Evolutionary conservation across 2,113 vertebrate species (phyloP), one percentile per base, ranked within the genome.

Genomic region (Nannospalax galili): DNA sequence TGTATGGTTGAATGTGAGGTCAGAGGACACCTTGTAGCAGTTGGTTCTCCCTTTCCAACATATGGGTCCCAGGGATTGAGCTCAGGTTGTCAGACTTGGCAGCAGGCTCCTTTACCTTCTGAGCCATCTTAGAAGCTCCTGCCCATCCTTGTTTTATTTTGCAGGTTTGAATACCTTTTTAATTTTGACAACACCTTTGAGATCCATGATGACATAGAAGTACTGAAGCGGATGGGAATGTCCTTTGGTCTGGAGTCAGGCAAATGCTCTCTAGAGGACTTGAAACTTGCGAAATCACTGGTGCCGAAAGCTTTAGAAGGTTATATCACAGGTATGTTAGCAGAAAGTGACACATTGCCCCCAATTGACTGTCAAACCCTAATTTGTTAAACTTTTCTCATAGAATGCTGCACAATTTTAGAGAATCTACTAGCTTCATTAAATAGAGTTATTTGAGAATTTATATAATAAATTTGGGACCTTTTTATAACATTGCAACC

Each of bases 131-230:
- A 35, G 26, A 20, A 0, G 0, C 19, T 28, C 48, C 28, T 42
- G 24, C 84, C 96, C 69, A 16, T 70, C 86, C 75, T 80, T 26
- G 72, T 75, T 96, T 95, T 97, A 75, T 96, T 84, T 93, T 87
- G 19, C 98, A 99, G 99, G 92, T 99, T 99, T 97, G 99, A 99
- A 93, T 99, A 99, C 94, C 98, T 99, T 92, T 99, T 99, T 95
- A 99, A 99, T 97, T 99, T 99, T 22, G 98, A 99, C 98, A 99
- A 99, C 96, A 98, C 99, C 17, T 99, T 99, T 92, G 99, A 99
- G 98, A 99, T 99, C 85, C 99, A 99, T 0, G 98, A 99, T 73
- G 99, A 99, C 97, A 98, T 98, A 0, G 99, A 99, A 92, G 98
- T 99, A 7, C 98, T 99, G 92, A 99, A 99, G 96, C 98, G 98